Evolutionary conservation across 2,888 invertebrate genomes (phyloP).

Genomic region (Aphelenchoides bicaudatus): DNA sequence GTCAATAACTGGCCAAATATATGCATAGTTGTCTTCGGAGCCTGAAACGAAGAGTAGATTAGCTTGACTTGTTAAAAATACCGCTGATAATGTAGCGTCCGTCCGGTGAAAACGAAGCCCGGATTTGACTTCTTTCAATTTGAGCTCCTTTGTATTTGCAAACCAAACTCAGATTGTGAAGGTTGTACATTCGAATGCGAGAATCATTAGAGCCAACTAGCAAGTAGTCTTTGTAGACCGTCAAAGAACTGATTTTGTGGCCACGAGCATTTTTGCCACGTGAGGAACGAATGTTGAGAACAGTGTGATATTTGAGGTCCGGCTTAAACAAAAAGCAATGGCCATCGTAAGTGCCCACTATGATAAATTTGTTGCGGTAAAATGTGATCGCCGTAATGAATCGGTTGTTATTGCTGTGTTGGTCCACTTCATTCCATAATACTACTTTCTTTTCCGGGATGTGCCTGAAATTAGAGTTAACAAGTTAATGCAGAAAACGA

Average conservation of each 20-base stretch:
- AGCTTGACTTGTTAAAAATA: background rate
- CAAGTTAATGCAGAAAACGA: no score
- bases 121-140: constrained; percentile 71
- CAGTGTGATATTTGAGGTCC: constrained; percentile 93
- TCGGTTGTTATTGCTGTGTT: no score
- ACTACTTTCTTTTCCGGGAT: constrained; percentile 98
- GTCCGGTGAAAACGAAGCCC: constrained; percentile 89
- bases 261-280: constrained; percentile 92
- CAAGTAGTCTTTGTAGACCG: constrained; percentile 63
- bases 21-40: constrained; percentile 65
- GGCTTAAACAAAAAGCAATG: constrained; percentile 96
- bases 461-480: no score
- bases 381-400: constrained; percentile 60
- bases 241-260: constrained; percentile 91
- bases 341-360: constrained; percentile 96
- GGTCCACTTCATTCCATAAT: constrained; percentile 86
- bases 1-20: constrained; percentile 83
- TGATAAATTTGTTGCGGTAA: constrained; percentile 81
- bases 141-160: constrained; percentile 52
- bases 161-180: constrained; percentile 85
- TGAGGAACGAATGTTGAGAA: constrained; percentile 87
- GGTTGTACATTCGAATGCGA: constrained; percentile 87
- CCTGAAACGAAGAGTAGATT: constrained; percentile 19
- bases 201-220: constrained; percentile 88
- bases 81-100: constrained; percentile 95